Evolutionary conservation across 2,797 vertebrate species (phyloP).

Genomic region (Arctocebus calabarensis): DNA sequence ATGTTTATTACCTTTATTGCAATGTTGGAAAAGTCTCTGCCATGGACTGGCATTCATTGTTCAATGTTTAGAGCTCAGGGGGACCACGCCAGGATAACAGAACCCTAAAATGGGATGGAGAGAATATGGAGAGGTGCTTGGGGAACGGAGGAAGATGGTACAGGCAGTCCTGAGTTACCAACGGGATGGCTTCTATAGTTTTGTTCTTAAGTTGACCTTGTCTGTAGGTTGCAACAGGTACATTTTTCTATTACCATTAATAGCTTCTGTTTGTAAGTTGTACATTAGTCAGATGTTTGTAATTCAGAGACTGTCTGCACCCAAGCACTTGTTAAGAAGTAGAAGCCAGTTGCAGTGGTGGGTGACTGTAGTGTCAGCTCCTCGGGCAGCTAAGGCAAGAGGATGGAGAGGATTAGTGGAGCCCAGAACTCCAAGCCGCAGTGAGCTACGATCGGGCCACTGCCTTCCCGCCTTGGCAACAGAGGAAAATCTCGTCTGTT

Average conservation of each 20-base stretch:
- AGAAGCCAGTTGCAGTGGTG: not conserved
- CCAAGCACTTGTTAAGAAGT: not conserved
- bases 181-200: no score
- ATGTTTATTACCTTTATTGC: not conserved
- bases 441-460: not conserved
- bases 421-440: no score
- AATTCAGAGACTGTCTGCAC: no score
- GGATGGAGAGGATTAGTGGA: not conserved
- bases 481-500: not conserved
- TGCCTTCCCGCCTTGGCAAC: not conserved
- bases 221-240: no score
- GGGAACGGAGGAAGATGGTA: not conserved
- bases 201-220: no score
- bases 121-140: not conserved
- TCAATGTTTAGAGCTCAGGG: not conserved
- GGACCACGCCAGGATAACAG: not conserved
- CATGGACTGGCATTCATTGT: not conserved
- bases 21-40: not conserved
- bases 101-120: not conserved
- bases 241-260: no score
- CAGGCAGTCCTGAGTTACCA: no score
- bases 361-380: not conserved
- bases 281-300: no score
- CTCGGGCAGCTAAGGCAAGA: not conserved
- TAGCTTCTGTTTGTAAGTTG: no score